Conservation (phyloP, 2,113 vertebrate genomes). For the Myrmecophaga tridactyla region DNA sequence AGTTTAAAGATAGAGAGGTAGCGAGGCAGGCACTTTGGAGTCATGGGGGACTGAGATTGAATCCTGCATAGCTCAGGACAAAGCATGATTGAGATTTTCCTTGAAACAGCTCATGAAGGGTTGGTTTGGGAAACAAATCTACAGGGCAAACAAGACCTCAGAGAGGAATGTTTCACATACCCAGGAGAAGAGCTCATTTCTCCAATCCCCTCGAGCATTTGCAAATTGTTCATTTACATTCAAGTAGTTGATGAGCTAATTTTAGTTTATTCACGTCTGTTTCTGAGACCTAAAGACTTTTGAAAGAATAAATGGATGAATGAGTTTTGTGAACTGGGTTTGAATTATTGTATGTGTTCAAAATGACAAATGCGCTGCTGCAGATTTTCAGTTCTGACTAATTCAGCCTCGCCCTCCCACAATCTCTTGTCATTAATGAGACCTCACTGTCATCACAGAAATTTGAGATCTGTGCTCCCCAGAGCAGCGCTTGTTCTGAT, state of each 20-base stretch:
- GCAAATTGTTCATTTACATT: slow-evolving; percentile 17
- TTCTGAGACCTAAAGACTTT: slow-evolving; percentile 35
- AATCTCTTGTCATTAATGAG: slow-evolving; percentile 51
- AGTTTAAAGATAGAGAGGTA: neutral
- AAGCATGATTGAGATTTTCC: neutral
- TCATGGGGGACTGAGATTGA: neutral
- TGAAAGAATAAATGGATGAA: neutral
- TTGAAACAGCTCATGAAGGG: neutral
- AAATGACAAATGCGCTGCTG: neutral
- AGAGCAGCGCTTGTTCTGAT: neutral
- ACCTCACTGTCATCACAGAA: neutral
- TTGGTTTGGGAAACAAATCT: neutral
- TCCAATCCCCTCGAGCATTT: slow-evolving; percentile 23
- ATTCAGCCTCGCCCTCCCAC: neutral
- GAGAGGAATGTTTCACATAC: neutral
- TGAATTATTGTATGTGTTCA: neutral
- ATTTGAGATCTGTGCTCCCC: neutral
- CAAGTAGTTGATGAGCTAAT: slow-evolving; percentile 28
- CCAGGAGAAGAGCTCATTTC: neutral
- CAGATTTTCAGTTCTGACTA: neutral
- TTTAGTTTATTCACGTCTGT: slow-evolving; percentile 35
- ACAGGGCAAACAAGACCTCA: neutral
- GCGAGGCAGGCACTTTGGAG: neutral
- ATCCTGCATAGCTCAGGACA: neutral
- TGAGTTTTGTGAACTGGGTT: neutral